Conservation (phyloP, 2,113 vertebrate species). For the Thamnaconus septentrionalis region DNA sequence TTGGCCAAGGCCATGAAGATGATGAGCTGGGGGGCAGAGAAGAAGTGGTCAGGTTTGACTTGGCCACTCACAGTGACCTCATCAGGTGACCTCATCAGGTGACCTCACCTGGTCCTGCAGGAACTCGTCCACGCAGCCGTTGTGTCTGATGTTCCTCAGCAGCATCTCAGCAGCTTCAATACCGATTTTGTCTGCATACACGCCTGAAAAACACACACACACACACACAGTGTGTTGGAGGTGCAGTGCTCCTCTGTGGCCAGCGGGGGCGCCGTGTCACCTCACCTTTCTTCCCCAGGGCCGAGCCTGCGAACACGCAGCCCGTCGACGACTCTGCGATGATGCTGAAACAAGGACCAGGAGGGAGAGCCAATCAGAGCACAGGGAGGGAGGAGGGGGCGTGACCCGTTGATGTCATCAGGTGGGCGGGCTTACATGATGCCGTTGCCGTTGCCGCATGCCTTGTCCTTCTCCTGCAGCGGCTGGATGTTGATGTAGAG, state of each 20-base stretch:
- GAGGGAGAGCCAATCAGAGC: constrained; percentile 13
- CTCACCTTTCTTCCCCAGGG: constrained; percentile 95
- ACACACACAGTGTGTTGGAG: constrained; percentile 50
- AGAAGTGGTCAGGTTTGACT: background rate
- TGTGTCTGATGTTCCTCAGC: constrained; percentile 89
- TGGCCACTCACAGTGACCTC: background rate
- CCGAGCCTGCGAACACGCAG: constrained; percentile 92
- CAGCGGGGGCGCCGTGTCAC: no score
- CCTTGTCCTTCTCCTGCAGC: constrained; percentile 87
- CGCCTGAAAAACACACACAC: constrained; percentile 74
- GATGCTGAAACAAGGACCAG: constrained; percentile 67
- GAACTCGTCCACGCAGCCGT: constrained; percentile 94
- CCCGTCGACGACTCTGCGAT: constrained; percentile 94
- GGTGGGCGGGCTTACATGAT: constrained; percentile 85
- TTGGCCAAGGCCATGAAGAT: constrained; percentile 96
- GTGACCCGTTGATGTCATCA: background rate
- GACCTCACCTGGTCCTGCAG: constrained; percentile 92
- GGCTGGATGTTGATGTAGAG: constrained; percentile 90
- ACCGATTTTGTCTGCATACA: constrained; percentile 89
- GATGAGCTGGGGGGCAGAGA: constrained; percentile 79
- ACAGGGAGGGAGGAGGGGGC: background rate
- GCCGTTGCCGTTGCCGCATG: constrained; percentile 88
- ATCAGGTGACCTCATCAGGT: constrained; percentile 26
- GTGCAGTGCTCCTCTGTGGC: no score
- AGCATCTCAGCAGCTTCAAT: constrained; percentile 94